Evolutionary conservation across 1,140 invertebrate species (phyloP).

Genomic region (Mizuhopecten yessoensis): DNA sequence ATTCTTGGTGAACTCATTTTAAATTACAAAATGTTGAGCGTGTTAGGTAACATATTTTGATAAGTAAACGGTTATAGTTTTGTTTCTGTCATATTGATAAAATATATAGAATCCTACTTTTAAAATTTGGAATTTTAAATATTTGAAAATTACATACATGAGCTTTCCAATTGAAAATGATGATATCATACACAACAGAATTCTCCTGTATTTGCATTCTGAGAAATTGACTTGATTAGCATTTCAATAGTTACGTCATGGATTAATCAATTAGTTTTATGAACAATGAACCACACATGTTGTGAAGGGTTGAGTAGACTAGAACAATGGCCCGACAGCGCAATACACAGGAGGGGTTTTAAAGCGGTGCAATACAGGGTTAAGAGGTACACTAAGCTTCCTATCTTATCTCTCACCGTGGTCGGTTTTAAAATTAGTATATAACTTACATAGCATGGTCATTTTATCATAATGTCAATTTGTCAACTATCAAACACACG

Average conservation of each 20-base stretch:
- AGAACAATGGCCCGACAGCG: not conserved
- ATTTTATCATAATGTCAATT: not conserved
- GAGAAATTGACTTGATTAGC: not conserved
- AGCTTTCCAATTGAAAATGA: too few species aligned
- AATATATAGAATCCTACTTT: too few species aligned
- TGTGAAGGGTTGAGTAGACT: not conserved
- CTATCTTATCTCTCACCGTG: not conserved
- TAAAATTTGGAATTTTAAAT: too few species aligned
- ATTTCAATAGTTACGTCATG: not conserved
- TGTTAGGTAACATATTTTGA: too few species aligned
- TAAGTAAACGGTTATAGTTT: too few species aligned
- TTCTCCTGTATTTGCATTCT: too few species aligned
- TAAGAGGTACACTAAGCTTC: not conserved
- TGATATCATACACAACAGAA: too few species aligned
- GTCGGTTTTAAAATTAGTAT: not conserved
- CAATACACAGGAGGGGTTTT: slow-evolving; percentile 29
- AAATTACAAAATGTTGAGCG: not conserved
- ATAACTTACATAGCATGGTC: not conserved
- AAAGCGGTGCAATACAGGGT: not conserved
- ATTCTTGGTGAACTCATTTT: too few species aligned
- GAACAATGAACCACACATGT: not conserved
- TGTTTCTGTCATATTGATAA: too few species aligned
- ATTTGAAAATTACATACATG: too few species aligned
- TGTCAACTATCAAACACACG: not conserved
- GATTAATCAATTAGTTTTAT: not conserved